Evolutionary conservation across 2,113 vertebrate genomes (phyloP), one percentile per base, ranked within the genome.

Genomic region (Macquaria ambigua): DNA sequence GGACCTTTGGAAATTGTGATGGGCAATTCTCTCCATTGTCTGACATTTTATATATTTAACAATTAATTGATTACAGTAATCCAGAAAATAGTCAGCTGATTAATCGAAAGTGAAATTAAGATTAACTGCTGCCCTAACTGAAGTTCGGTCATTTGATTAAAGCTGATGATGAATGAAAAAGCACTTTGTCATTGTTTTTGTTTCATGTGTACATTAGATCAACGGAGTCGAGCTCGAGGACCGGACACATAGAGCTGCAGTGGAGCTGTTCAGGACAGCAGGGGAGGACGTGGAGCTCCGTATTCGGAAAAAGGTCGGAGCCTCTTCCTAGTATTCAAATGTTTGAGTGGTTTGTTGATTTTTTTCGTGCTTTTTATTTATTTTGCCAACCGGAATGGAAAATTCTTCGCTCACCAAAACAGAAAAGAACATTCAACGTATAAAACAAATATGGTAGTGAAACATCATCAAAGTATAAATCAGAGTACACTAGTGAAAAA

Each of bases 201-300:
- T 41, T 46, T 61, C 8, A 15, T 59, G 55, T 82, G 48, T 90
- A 43, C 43, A 43, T 43, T 48, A 99, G 98, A 96, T 99, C 73
- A 99, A 99, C 58, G 98, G 97, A 31, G 79, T 86, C 39, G 93
- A 92, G 77, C 90, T 99, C 83, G 95, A 96, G 93, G 93, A 97
- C 67, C 92, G 95, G 81, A 92, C 93, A 39, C 98, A 99, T 84
- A 93, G 84, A 87, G 94, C 95, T 37, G 97, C 96, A 5, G 98
- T 99, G 90, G 95, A 97, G 0, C 94, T 99, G 70, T 99, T 99
- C 92, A 95, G 96, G 84, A 96, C 94, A 0, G 97, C 98, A 1
- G 98, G 97, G 70, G 96, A 87, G 70, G 85, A 97, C 0, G 98
- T 99, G 67, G 94, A 95, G 64, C 96, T 99, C 31, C 94, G 90